A percentile compares a stretch with the other conserved stretches of the same genome.
Conservation (phyloP, 2,888 invertebrate species). For the Schizotus pectinicornis region DNA sequence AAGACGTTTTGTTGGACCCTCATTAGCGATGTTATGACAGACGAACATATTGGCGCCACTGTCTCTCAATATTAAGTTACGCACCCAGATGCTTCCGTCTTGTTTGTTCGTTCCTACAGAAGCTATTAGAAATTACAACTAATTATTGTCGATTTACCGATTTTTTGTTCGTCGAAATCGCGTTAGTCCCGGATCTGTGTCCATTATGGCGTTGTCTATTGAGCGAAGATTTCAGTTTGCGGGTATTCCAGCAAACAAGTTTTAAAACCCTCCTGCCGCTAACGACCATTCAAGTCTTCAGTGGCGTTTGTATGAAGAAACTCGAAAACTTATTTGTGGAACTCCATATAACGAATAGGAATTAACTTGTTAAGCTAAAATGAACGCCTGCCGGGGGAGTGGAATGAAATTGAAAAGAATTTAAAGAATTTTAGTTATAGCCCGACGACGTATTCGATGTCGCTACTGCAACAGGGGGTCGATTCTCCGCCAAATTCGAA, state of each 20-base stretch:
- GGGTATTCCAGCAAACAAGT: slow-evolving; percentile 34
- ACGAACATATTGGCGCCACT: slow-evolving; percentile 37
- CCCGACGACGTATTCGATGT: not conserved
- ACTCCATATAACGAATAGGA: slow-evolving; percentile 46
- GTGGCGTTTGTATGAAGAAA: slow-evolving; percentile 24
- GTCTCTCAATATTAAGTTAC: slow-evolving; percentile 32
- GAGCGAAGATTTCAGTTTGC: slow-evolving; percentile 26
- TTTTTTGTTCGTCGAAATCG: not conserved
- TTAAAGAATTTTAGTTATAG: slow-evolving; percentile 39
- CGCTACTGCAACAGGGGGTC: slow-evolving; percentile 1
- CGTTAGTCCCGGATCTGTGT: slow-evolving; percentile 11
- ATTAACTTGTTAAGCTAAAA: slow-evolving; percentile 53
- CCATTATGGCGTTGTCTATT: slow-evolving; percentile 23
- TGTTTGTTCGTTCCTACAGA: not conserved
- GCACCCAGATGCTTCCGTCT: slow-evolving; percentile 9
- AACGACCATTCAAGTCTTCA: slow-evolving; percentile 30
- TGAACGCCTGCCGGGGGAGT: slow-evolving; percentile 41
- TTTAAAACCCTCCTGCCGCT: slow-evolving; percentile 28
- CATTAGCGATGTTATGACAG: slow-evolving; percentile 44
- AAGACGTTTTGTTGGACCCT: slow-evolving; percentile 15
- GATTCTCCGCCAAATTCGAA: slow-evolving; percentile 6
- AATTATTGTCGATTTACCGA: slow-evolving; percentile 1
- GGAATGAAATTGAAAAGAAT: slow-evolving; percentile 48
- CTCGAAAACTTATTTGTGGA: slow-evolving; percentile 39
- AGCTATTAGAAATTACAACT: slow-evolving; percentile 1